Base-by-base conservation (phyloP, 2,888 invertebrate species). In the Lithosia quadra region DNA sequence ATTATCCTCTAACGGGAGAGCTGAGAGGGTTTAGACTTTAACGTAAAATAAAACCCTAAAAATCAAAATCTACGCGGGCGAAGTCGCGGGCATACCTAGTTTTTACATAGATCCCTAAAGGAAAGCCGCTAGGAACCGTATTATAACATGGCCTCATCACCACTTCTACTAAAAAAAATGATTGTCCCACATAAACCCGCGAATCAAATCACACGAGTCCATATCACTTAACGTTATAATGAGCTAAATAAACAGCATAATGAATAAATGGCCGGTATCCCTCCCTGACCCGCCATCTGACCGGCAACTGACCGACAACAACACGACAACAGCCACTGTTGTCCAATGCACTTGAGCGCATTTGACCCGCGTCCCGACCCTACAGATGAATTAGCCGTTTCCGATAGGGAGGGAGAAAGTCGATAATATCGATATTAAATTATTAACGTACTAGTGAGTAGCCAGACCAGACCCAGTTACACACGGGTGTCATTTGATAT, bases 351-450 rank as follows among this genome's bases (percentile, higher is more conserved):
- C 68, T 74, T 69, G 71, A 81, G 73, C 68, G 68, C 79, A 86
- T 81, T 82, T 88, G 87, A 87, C 87, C 88, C 82, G 78, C 18
- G 53, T 39, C 28, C 39, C 39, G 74, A 72, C 78, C 83, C 83
- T 83, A 80, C 84, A 73, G 78, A 82, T 83, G 87, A 88, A 91
- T 90, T 87, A 86, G 80, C 76, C 77, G 81, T 81, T 87, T 92
- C 91, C 90, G 83, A 84, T 86, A 83, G 86, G 57, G 82, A 78
- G 76, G 87, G 63, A 65, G 24, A 22, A 9, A n/a, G n/a, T 64
- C 57, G 61, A 69, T 60, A 34, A 4, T 55, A 21, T 57, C 57
- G 56, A 57, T 39, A 64, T 1, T n/a, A 24, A 15, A 56, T 22
- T n/a, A 0, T 22, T 21, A 21, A 11, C 18, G 13, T 13, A 36